Evolutionary conservation across 2,113 vertebrate species (phyloP).

Genomic region (Baryphthengus martii): DNA sequence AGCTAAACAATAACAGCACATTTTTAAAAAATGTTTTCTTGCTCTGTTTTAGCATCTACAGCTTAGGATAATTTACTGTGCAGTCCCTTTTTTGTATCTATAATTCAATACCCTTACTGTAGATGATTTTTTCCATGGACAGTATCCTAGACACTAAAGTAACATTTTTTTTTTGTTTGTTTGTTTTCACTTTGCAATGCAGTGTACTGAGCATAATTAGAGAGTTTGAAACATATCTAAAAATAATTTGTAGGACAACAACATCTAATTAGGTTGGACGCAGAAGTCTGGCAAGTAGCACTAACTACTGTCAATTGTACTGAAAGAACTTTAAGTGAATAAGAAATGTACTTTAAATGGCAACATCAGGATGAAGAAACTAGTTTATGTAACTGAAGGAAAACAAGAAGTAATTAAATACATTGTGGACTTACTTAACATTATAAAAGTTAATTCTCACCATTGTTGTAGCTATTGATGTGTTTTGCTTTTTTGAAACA

Average conservation of each 20-base stretch:
- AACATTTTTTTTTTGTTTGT: neutral
- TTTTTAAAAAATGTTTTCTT: neutral
- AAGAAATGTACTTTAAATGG: constrained; percentile 33
- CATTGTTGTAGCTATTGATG: neutral
- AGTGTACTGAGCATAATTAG: neutral
- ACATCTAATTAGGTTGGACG: neutral
- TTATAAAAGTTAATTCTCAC: constrained; percentile 3
- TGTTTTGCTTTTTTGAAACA: neutral
- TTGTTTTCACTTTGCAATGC: neutral
- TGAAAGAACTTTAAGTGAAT: constrained; percentile 2
- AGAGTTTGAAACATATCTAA: neutral
- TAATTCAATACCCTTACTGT: neutral
- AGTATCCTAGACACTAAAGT: neutral
- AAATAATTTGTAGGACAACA: constrained; percentile 50
- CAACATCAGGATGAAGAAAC: neutral
- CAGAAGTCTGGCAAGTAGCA: neutral
- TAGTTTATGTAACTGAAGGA: neutral
- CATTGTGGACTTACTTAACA: neutral
- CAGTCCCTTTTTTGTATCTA: neutral
- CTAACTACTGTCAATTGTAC: neutral
- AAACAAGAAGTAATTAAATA: constrained; percentile 47
- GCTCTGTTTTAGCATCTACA: neutral
- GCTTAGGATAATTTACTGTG: neutral
- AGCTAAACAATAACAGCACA: neutral
- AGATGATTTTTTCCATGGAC: neutral